phyloP scores from a whole-genome alignment of 2,888 invertebrate genomes.

The Hirtodrosophila duncani region DNA sequence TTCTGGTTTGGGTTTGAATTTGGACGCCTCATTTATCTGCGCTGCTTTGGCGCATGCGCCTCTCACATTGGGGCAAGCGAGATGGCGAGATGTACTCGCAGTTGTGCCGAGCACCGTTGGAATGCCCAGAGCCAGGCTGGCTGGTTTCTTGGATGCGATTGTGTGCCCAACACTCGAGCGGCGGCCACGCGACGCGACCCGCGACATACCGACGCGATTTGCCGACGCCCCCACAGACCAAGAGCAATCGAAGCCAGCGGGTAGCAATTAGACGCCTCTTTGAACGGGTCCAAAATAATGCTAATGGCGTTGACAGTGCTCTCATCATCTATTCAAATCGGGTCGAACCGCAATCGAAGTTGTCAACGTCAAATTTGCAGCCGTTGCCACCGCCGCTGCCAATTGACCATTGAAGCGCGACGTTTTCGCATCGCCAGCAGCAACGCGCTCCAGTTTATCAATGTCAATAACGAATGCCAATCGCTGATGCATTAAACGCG shows the following conservation, averaged over 20 bases:
- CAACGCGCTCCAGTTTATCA: conserved; percentile 62
- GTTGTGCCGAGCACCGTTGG: conserved; percentile 43
- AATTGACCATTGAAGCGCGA: conserved; percentile 68
- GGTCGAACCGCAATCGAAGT: conserved; percentile 62
- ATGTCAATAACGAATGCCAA: conserved; percentile 67
- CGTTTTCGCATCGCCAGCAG: conserved; percentile 65
- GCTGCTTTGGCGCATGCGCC: conserved; percentile 65
- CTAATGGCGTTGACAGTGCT: conserved; percentile 75
- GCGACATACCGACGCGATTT: conserved; percentile 27
- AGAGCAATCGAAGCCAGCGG: background rate
- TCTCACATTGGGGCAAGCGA: conserved; percentile 29
- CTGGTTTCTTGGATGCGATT: conserved; percentile 48
- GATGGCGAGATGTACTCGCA: conserved; percentile 37
- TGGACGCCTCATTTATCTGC: conserved; percentile 35
- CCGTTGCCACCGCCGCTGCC: conserved; percentile 37
- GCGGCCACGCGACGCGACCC: conserved; percentile 56
- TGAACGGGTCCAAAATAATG: conserved; percentile 64
- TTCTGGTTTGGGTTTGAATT: conserved; percentile 25
- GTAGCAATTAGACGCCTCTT: conserved; percentile 68
- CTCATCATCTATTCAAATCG: conserved; percentile 55
- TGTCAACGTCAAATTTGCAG: conserved; percentile 14
- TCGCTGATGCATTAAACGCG: conserved; percentile 62
- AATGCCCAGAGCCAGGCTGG: conserved; percentile 40
- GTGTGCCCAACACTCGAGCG: conserved; percentile 62
- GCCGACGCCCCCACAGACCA: conserved; percentile 50